Conservation (phyloP, 2,797 vertebrate genomes). For the Macrochelys suwanniensis region DNA sequence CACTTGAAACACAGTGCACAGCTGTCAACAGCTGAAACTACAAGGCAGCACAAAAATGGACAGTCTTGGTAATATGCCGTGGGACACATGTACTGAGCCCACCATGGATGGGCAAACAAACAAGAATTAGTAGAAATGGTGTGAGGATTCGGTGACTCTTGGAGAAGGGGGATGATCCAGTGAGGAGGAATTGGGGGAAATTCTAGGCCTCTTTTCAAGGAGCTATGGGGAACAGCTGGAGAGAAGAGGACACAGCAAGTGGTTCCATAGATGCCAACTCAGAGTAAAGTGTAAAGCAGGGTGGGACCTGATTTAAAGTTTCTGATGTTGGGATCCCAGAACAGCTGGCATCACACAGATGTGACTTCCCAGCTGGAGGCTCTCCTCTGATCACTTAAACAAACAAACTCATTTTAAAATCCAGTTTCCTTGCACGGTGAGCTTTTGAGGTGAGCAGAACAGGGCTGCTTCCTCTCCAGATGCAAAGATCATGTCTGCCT, state of each 20-base stretch:
- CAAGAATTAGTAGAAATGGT: neutral
- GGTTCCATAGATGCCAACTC: neutral
- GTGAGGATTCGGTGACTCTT: neutral
- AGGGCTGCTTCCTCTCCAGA: neutral
- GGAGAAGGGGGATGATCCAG: neutral
- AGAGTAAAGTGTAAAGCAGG: neutral
- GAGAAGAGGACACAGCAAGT: neutral
- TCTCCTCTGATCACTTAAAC: neutral
- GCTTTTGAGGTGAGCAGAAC: fast-evolving
- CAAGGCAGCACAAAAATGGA: fast-evolving
- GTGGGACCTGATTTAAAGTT: neutral
- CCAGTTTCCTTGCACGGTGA: neutral
- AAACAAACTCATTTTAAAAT: neutral
- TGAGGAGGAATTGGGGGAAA: neutral
- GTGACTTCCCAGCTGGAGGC: neutral
- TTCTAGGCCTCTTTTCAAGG: neutral
- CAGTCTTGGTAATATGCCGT: fast-evolving
- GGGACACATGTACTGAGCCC: fast-evolving
- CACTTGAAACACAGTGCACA: neutral
- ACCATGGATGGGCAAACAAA: fast-evolving
- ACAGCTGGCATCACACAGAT: neutral
- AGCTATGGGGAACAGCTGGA: neutral
- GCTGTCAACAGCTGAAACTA: neutral
- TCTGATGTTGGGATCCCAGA: neutral
- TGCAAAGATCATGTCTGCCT: neutral